These are phyloP conservation scores for Amphipoea oculea DNA, from an alignment of 2,888 invertebrate genomes.

Conservation along the genomic window DNA sequence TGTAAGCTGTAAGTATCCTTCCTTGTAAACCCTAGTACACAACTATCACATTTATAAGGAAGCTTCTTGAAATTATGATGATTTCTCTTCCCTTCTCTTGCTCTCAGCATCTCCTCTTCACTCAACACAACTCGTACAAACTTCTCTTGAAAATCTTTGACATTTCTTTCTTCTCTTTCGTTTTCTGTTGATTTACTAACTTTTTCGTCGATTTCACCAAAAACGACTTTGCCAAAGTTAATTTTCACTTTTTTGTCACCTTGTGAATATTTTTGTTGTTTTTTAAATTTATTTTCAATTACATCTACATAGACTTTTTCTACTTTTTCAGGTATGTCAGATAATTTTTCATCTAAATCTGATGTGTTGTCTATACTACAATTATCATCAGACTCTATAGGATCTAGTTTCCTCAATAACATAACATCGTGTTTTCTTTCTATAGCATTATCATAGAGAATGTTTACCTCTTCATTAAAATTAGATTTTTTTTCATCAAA, in stretches of 20 bases:
- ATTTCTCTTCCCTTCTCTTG: conserved; percentile 76
- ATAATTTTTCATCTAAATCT: not conserved
- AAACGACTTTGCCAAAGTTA: not conserved
- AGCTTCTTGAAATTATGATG: conserved; percentile 82
- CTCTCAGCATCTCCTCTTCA: conserved; percentile 76
- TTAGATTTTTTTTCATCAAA: not conserved
- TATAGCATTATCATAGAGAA: not conserved
- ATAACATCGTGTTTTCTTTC: not conserved
- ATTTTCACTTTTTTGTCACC: not conserved
- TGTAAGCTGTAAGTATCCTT: conserved; percentile 74
- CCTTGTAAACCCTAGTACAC: conserved; percentile 79
- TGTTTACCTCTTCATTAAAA: not conserved
- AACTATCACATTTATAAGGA: conserved; percentile 80
- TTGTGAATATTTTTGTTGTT: not conserved
- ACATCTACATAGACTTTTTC: not conserved
- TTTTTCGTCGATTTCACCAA: not conserved
- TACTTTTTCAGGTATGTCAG: not conserved
- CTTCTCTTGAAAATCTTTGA: conserved; percentile 63
- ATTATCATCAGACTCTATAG: too few relatives aligned
- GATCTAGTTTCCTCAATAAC: not conserved
- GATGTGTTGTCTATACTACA: not conserved
- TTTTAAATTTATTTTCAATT: not conserved
- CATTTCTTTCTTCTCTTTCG: not conserved
- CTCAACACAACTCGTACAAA: conserved; percentile 71
- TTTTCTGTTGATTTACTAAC: not conserved